Evolutionary conservation across 2,113 vertebrate genomes (phyloP).

Genomic region (Sinosuthora webbiana): DNA sequence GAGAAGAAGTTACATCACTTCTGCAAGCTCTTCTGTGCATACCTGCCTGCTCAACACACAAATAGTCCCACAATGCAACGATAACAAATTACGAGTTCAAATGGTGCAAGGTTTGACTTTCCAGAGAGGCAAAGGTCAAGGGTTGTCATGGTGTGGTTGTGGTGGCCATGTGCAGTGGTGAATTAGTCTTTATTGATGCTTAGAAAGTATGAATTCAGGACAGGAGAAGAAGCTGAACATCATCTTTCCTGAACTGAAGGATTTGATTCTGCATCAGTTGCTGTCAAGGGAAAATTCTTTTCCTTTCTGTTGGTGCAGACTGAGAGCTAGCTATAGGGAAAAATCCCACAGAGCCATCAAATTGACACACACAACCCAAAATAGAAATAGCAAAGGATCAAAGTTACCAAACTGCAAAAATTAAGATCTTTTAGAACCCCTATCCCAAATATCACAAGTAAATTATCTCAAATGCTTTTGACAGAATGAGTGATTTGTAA

Average conservation of each 20-base stretch:
- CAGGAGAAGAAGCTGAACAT: neutral
- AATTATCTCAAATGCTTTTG: neutral
- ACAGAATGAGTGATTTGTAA: neutral
- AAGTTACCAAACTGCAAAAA: slow-evolving; percentile 35
- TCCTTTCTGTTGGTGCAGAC: neutral
- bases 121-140: neutral
- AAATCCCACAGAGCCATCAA: neutral
- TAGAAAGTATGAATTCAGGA: neutral
- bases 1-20: neutral
- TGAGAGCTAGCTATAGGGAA: neutral
- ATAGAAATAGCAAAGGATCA: slow-evolving; percentile 10
- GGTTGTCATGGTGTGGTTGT: neutral
- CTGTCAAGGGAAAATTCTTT: neutral
- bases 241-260: neutral
- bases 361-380: slow-evolving; percentile 31
- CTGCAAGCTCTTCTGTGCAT: neutral
- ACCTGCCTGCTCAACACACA: neutral
- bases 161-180: neutral
- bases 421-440: neutral
- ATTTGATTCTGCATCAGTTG: neutral
- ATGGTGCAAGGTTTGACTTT: neutral
- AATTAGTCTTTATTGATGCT: neutral
- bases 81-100: neutral
- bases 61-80: neutral
- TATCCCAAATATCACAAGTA: neutral